A percentile compares a stretch with the other conserved stretches of the same genome.
These are phyloP conservation scores for Drosophila takahashii DNA, from an alignment of 1,140 invertebrate genomes.

Conservation along the genomic window DNA sequence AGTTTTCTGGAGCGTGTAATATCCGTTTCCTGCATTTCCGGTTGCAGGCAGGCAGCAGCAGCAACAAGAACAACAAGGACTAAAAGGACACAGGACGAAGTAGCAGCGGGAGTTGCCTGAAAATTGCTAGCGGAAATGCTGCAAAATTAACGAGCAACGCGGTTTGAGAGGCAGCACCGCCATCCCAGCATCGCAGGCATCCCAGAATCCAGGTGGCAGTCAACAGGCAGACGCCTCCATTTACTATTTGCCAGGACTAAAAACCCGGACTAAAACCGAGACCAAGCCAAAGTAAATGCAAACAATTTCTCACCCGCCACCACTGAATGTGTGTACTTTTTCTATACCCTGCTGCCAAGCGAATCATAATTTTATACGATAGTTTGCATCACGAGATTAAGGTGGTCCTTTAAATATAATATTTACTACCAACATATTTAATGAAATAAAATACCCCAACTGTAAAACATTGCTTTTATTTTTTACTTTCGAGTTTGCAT, in stretches of 20 bases:
- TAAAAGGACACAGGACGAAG: slow-evolving; percentile 7
- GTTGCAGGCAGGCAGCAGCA: slow-evolving; percentile 54
- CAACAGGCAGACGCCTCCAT: slow-evolving; percentile 17
- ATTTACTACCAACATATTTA: too few relatives aligned
- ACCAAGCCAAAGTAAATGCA: slow-evolving; percentile 57
- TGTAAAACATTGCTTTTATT: too few relatives aligned
- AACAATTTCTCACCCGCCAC: slow-evolving; percentile 49
- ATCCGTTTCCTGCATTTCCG: slow-evolving; percentile 83
- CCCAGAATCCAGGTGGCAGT: slow-evolving; percentile 33
- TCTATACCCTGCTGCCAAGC: not conserved
- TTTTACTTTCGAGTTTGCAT: too few relatives aligned
- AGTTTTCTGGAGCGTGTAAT: slow-evolving; percentile 82
- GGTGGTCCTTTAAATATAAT: too few relatives aligned
- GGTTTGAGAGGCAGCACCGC: slow-evolving; percentile 4
- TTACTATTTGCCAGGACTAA: slow-evolving; percentile 11
- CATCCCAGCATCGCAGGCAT: not conserved
- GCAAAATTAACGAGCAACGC: slow-evolving; percentile 79
- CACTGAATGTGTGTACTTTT: not conserved
- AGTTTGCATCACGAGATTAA: not conserved
- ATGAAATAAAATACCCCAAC: too few relatives aligned
- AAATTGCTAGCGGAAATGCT: slow-evolving; percentile 81
- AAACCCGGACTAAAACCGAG: slow-evolving; percentile 1
- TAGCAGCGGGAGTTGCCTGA: slow-evolving; percentile 50
- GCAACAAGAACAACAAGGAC: not conserved
- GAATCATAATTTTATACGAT: not conserved